phyloP scores from a whole-genome alignment of 2,888 invertebrate species.

The Dryococelus australis region DNA sequence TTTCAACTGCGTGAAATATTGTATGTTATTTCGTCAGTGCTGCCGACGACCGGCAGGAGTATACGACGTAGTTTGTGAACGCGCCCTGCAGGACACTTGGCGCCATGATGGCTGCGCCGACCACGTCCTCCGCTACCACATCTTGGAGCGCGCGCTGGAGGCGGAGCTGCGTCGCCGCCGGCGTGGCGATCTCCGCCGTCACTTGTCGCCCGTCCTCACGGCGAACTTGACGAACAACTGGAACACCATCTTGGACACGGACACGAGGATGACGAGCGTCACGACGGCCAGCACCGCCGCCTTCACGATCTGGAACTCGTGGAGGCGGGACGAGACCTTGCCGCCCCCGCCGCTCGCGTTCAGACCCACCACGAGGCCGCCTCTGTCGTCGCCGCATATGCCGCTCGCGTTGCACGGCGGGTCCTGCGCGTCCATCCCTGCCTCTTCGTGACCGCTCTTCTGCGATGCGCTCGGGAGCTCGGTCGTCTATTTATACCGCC shows the following conservation, averaged over 20 bases:
- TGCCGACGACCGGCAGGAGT: no score
- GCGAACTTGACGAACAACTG: slow-evolving; percentile 53
- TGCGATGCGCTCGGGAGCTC: no score
- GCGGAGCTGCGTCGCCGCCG: neutral
- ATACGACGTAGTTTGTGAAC: no score
- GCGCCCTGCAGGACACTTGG: no score
- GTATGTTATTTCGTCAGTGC: no score
- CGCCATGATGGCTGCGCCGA: no score
- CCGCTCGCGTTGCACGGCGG: neutral
- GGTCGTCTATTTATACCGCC: no score
- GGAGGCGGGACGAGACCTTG: slow-evolving; percentile 40
- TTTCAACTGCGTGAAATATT: no score
- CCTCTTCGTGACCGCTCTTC: no score
- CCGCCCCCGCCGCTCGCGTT: neutral
- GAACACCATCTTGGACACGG: slow-evolving; percentile 56
- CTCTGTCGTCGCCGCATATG: neutral
- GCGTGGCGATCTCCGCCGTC: neutral
- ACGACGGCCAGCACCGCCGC: slow-evolving; percentile 54
- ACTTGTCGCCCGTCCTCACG: slow-evolving; percentile 38
- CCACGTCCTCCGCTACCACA: neutral
- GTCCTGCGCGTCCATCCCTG: neutral
- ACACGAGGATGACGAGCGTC: slow-evolving; percentile 54
- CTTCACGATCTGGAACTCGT: slow-evolving; percentile 55
- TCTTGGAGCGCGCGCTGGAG: neutral
- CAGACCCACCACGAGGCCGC: no score